Base-by-base conservation (phyloP, 2,888 invertebrate species). In the Rambutsinella grinnellia region DNA sequence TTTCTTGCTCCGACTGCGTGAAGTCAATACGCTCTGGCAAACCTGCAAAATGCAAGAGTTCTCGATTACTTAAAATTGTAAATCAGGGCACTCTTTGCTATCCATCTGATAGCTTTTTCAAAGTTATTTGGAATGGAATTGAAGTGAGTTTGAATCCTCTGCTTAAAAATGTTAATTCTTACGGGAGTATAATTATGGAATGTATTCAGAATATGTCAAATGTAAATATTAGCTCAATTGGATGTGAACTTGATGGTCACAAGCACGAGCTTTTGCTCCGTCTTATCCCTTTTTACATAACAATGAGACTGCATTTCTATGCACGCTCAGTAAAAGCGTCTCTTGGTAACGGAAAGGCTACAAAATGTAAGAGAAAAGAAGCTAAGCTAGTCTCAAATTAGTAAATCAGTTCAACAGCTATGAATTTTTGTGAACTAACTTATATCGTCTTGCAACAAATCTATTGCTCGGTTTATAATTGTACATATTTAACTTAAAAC, bases 281-380 rank as follows among this genome's bases (percentile, higher is more conserved):
- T 0, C n/a, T 66, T 2, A 8, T 72, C 19, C 72, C 72, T 5
- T 72, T 54, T 17, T 72, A 72, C 26, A 60, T 72, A 3, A 72
- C 62, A 3, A 51, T 54, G 36, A 3, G 72, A 1, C 3, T 72
- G 0, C 66, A 72, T 44, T 72, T 72, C 19, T 72, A 58, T 23
- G 23, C 72, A 1, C 8, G 46, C 2, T 49, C 51, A 1, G n/a
- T 13, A 5, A 3, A 47, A 53, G 46, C 44, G 2, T 1, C 2
- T 3, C 3, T 72, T 3, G 72, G 72, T 2, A 17, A 46, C 3
- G 72, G 72, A 0, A 72, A 72, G 28, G 65, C 66, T 19, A 72
- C 72, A 1, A 21, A 23, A 27, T 60, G 46, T 15, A 65, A 72
- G 13, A 3, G 72, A 6, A 72, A 72, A 46, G 51, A 66, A 46